Conservation (phyloP, 2,888 invertebrate genomes). For the Phragmatobia fuliginosa region DNA sequence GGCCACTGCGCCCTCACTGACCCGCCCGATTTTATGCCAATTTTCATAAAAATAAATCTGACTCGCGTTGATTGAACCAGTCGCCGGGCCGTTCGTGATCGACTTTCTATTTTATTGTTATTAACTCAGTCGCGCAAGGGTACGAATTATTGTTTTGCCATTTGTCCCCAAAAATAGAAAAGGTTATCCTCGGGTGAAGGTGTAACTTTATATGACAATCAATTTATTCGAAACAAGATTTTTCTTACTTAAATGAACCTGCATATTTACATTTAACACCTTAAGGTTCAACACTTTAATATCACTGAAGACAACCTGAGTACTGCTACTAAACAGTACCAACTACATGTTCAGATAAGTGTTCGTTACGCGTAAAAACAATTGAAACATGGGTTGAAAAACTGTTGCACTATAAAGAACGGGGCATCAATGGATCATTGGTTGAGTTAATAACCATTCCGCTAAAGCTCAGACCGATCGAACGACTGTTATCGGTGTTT, state of each 20-base stretch:
- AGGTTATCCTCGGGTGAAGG: constrained; percentile 56
- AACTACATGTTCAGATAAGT: constrained; percentile 33
- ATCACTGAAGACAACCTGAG: not conserved
- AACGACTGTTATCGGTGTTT: constrained; percentile 68
- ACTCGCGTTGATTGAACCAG: constrained; percentile 85
- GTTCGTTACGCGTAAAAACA: constrained; percentile 36
- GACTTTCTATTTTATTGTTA: constrained; percentile 87
- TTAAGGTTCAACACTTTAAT: not conserved
- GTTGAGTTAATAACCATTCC: constrained; percentile 68
- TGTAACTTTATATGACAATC: constrained; percentile 67
- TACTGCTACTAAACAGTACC: constrained; percentile 14
- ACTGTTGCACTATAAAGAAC: constrained; percentile 39
- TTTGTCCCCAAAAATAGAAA: constrained; percentile 79
- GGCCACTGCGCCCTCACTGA: constrained; percentile 79
- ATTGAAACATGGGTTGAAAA: constrained; percentile 32
- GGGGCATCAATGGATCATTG: constrained; percentile 63
- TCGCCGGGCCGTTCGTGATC: constrained; percentile 80
- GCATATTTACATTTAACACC: not conserved
- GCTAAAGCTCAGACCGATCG: constrained; percentile 64
- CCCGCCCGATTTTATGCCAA: constrained; percentile 86
- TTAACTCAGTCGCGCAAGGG: constrained; percentile 82
- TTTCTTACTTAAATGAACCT: constrained; percentile 19
- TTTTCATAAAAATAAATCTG: constrained; percentile 87
- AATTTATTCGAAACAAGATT: constrained; percentile 47
- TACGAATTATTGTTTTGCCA: constrained; percentile 86